These are phyloP conservation scores for Bufotes viridis DNA, from an alignment of 2,797 vertebrate genomes.

Conservation along the genomic window DNA sequence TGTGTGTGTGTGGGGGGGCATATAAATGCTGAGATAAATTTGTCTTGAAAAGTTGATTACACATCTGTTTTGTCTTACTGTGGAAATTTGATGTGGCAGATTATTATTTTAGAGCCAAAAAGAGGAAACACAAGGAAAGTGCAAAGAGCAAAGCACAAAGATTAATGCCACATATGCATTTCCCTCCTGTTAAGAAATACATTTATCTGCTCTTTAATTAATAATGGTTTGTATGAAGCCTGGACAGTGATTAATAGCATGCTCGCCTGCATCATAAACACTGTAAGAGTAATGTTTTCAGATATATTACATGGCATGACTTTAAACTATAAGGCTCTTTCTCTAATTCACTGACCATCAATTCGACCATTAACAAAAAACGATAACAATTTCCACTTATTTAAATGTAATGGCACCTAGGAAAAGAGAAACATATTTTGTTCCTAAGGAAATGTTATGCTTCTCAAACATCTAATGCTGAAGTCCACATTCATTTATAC, in stretches of 20 bases:
- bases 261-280: slow-evolving; percentile 48
- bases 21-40: slow-evolving; percentile 35
- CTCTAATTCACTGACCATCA: slow-evolving; percentile 55
- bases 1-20: neutral
- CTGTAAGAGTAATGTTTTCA: slow-evolving; percentile 44
- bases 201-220: slow-evolving; percentile 58
- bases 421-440: slow-evolving; percentile 35
- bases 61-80: slow-evolving; percentile 59
- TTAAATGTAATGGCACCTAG: slow-evolving; percentile 1
- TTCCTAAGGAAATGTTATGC: slow-evolving; percentile 6
- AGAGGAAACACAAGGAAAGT: neutral
- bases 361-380: slow-evolving; percentile 52
- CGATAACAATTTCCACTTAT: slow-evolving; percentile 44
- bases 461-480: slow-evolving; percentile 48
- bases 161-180: slow-evolving; percentile 52
- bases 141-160: slow-evolving; percentile 30
- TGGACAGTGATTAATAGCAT: slow-evolving; percentile 50
- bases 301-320: slow-evolving; percentile 49
- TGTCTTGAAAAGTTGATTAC: slow-evolving; percentile 54
- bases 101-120: slow-evolving; percentile 48
- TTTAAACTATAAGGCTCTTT: slow-evolving; percentile 32
- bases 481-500: slow-evolving; percentile 36
- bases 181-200: slow-evolving; percentile 33
- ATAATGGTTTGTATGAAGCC: slow-evolving; percentile 46
- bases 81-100: slow-evolving; percentile 45